Evolutionary conservation across 2,888 invertebrate species (phyloP).

Genomic region (Cordylochernes scorpioides): DNA sequence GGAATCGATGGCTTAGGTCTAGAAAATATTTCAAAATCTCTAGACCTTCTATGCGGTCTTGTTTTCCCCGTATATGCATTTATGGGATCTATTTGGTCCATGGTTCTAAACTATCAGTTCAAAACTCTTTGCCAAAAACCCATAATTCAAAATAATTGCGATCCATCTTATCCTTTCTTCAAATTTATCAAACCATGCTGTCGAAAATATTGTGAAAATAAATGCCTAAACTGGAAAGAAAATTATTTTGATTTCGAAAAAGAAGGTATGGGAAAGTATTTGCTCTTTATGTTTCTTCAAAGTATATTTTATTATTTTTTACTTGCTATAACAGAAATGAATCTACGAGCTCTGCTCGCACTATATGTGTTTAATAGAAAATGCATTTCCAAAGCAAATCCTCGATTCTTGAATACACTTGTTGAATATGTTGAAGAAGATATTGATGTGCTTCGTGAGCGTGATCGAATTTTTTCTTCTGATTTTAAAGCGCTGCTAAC

Average conservation of each 20-base stretch:
- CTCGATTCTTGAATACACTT: no score
- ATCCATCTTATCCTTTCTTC: slow-evolving; percentile 1
- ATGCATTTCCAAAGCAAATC: no score
- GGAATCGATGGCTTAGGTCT: slow-evolving; percentile 32
- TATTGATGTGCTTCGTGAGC: slow-evolving; percentile 22
- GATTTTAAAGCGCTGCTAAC: slow-evolving; percentile 8
- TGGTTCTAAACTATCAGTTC: slow-evolving; percentile 23
- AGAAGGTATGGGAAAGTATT: slow-evolving; percentile 41
- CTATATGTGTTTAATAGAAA: no score
- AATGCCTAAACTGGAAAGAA: slow-evolving; percentile 21
- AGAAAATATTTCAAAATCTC: slow-evolving; percentile 28
- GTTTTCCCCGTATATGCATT: slow-evolving; percentile 39
- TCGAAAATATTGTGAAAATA: slow-evolving; percentile 18
- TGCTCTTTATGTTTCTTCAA: slow-evolving; percentile 30
- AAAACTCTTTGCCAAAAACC: slow-evolving; percentile 19
- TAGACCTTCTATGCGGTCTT: slow-evolving; percentile 39
- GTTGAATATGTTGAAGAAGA: slow-evolving; percentile 16
- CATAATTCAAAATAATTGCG: background rate
- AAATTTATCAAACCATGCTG: slow-evolving; percentile 11
- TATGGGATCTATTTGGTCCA: slow-evolving; percentile 24
- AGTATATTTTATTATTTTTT: slow-evolving; percentile 7
- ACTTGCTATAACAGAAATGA: slow-evolving; percentile 11
- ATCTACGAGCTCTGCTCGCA: no score
- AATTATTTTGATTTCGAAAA: slow-evolving; percentile 36
- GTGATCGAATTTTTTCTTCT: slow-evolving; percentile 18